Evolutionary conservation across 2,797 vertebrate genomes (phyloP).

Genomic region (Naso thynnoides): DNA sequence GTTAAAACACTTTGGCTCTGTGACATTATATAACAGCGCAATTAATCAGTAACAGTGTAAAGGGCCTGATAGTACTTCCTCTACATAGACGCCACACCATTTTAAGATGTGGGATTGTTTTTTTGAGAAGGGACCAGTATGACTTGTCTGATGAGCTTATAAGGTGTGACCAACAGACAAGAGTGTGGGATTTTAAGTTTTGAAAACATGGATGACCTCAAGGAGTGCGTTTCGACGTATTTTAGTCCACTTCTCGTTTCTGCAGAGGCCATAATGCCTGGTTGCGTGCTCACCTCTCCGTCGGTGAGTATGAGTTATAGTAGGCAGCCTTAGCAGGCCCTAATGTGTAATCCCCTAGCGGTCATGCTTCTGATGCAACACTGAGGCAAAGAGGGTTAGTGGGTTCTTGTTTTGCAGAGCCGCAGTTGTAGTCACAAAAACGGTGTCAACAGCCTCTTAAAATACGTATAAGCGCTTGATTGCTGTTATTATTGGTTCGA

Average conservation of each 20-base stretch:
- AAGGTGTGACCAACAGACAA: constrained; percentile 51
- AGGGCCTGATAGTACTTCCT: not conserved
- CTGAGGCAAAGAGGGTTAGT: constrained; percentile 71
- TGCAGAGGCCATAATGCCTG: constrained; percentile 62
- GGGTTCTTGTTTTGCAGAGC: constrained; percentile 65
- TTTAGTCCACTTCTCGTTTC: constrained; percentile 77
- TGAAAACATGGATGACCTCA: constrained; percentile 71
- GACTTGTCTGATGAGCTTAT: constrained; percentile 53
- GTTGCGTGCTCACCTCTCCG: constrained; percentile 63
- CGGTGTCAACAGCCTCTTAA: constrained; percentile 60
- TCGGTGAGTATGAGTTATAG: constrained; percentile 54
- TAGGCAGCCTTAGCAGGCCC: constrained; percentile 51
- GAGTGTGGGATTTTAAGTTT: constrained; percentile 39
- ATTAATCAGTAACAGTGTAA: constrained; percentile 30
- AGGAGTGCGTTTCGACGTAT: constrained; percentile 58
- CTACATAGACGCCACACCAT: not conserved
- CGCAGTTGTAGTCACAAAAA: constrained; percentile 37
- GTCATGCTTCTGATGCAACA: constrained; percentile 79
- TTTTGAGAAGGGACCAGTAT: constrained; percentile 43
- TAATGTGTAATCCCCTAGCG: constrained; percentile 69
- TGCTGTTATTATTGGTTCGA: constrained; percentile 26
- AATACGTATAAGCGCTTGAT: constrained; percentile 39
- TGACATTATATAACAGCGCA: constrained; percentile 10
- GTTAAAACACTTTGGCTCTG: not conserved
- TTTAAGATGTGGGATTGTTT: constrained; percentile 29